phyloP scores from a whole-genome alignment of 2,113 vertebrate genomes.

The Thunnus thynnus region DNA sequence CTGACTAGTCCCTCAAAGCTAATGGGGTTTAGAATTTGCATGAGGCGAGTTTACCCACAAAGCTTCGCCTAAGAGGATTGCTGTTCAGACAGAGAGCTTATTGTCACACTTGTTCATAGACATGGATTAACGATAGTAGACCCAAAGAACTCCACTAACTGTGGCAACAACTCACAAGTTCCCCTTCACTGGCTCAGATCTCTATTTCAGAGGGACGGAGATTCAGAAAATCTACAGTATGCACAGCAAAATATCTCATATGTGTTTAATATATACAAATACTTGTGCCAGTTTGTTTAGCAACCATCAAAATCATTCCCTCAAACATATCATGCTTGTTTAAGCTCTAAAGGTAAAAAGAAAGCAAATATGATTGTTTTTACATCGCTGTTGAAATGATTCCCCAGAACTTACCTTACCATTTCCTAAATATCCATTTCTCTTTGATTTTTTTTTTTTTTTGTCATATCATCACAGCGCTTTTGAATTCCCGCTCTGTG shows the following conservation, averaged over 20 bases:
- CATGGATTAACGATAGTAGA: slow-evolving; percentile 81
- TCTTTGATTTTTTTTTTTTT: slow-evolving; percentile 61
- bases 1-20: slow-evolving; percentile 86
- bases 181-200: slow-evolving; percentile 45
- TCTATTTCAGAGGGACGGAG: slow-evolving; percentile 28
- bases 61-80: slow-evolving; percentile 86
- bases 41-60: slow-evolving; percentile 87
- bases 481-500: slow-evolving; percentile 72
- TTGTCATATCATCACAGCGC: slow-evolving; percentile 58
- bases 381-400: slow-evolving; percentile 3
- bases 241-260: background rate
- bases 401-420: slow-evolving; percentile 2
- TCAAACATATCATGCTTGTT: background rate
- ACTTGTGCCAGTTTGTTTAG: slow-evolving; percentile 6
- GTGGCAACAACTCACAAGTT: slow-evolving; percentile 61
- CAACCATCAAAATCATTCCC: slow-evolving; percentile 27
- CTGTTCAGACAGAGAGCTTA: slow-evolving; percentile 85
- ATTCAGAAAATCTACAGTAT: slow-evolving; percentile 14
- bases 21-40: slow-evolving; percentile 89
- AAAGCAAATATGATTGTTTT: slow-evolving; percentile 9
- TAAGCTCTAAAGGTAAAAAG: background rate
- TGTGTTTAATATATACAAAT: slow-evolving; percentile 29
- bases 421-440: slow-evolving; percentile 33
- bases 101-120: slow-evolving; percentile 84
- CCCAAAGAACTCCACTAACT: slow-evolving; percentile 74